Conservation (phyloP, 2,797 vertebrate genomes). For the Falco peregrinus region DNA sequence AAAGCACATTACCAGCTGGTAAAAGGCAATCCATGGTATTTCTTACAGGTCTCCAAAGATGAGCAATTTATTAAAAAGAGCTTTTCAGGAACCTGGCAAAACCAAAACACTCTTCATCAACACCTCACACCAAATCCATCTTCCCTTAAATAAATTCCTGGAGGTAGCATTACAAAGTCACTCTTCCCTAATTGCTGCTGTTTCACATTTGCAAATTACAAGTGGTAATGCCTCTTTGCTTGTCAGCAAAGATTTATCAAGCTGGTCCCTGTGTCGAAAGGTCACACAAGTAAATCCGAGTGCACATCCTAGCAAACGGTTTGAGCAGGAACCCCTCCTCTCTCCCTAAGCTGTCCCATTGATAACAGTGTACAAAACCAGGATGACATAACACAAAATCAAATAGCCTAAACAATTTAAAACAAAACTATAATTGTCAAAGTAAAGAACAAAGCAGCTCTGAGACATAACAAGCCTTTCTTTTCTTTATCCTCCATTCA, state of each 20-base stretch:
- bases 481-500: background rate
- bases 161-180: background rate
- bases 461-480: background rate
- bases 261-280: background rate
- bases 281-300: background rate
- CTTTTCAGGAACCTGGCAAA: constrained; percentile 43
- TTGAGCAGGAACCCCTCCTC: background rate
- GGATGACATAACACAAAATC: accelerated
- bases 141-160: constrained; percentile 5
- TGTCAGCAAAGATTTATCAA: constrained; percentile 24
- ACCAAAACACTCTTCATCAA: background rate
- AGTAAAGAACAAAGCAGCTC: constrained; percentile 14
- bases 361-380: background rate
- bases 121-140: background rate
- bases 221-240: background rate
- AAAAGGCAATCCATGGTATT: constrained; percentile 48
- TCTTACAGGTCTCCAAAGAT: constrained; percentile 55
- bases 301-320: accelerated
- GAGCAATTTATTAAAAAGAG: constrained; percentile 57
- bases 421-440: background rate
- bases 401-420: background rate
- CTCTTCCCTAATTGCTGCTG: constrained; percentile 25
- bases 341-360: background rate
- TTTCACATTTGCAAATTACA: background rate
- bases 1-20: constrained; percentile 55